Base-by-base conservation (phyloP, 2,113 vertebrate species). In the Anser brachyrhynchus region DNA sequence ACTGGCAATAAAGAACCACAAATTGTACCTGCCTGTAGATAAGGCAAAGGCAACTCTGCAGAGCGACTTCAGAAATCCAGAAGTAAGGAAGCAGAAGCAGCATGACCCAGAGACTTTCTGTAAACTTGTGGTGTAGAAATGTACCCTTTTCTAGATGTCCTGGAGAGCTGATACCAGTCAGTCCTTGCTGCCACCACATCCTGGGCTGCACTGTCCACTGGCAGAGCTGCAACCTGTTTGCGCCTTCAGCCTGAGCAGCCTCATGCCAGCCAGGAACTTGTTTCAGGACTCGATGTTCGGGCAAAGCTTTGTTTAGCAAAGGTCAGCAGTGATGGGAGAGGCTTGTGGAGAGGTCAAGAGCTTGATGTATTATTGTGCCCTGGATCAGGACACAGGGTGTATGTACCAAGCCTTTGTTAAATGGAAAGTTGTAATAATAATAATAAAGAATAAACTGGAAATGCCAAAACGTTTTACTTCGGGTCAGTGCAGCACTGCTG, bases 181-280 rank as follows among this genome's bases (percentile, higher is more conserved):
- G 0, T 15, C 15, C 21, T 39, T 2, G 1, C 7, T 57, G 71
- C n/a, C 3, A 4, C 46, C 1, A 0, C 21, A 11, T 11, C 37
- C n/a, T 57, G 23, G 11, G 10, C 49, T 28, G 35, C 73, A 31
- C 10, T 1, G 3, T 39, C 31, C 35, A 5, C 3, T 73, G 54
- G 41, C 51, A 77, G 29, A 70, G 10, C 37, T 74, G 57, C 28
- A 41, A 29, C 10, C 18, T 8, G 1, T 67, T 67, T 83, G 71
- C 49, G 20, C 26, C 37, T 66, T 41, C 49, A 46, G 43, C 54
- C 41, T 71, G 37, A 74, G 39, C 15, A 52, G 51, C 29, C 33
- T 46, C 1, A 3, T 3, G 11, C 55, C 20, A 81, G 41, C 44
- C 13, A 17, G 46, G n/a, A 84, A 4, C 31, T 29, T 33, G 3